Base-by-base conservation (phyloP, 2,797 vertebrate genomes). In the Paedocypris micromegethes region DNA sequence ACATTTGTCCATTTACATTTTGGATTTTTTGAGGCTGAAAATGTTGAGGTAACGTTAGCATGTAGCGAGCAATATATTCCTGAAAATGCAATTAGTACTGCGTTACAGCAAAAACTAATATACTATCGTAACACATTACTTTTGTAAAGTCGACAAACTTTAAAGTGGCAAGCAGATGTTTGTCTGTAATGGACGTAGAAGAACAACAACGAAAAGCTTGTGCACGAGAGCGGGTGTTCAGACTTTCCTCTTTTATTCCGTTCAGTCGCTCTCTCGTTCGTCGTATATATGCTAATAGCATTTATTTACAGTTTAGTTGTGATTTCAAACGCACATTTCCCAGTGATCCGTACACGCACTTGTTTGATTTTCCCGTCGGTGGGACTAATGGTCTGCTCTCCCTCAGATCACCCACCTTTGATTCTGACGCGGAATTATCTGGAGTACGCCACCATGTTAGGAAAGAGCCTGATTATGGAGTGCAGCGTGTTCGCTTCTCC, bases 401-500 rank as follows among this genome's bases (percentile, higher is more conserved):
- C 64, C 44, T n/a, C 62, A 99, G 97, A 94, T 75, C 82, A 91
- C 63, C 84, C 87, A 70, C 95, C 97, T 53, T 72, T 90, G 82
- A 93, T 97, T n/a, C 78, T 96, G 76, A 96, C 93, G 0, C 78
- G 72, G 23, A 87, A 94, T 63, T 80, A 70, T 48, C 88, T 87
- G 53, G 83, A 84, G n/a, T 98, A 98, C 0, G 85, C 84, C 0
- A 82, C 92, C 0, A 91, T 95, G 2, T 75, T 75, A 7, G 93
- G 92, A 6, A 80, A 81, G 49, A 80, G 86, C 1, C 77, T 90
- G 53, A 75, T 82, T 76, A 77, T 98, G 75, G 85, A 90, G 67
- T 99, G 97, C 51, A 83, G 85, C 6, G 90, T 90, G 63, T 99
- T 99, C 70, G 88, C 94, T 61, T 94, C 93, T 0, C 97, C 96